Evolutionary conservation across 2,113 vertebrate species (phyloP).

Genomic region (Sceloporus tristichus): DNA sequence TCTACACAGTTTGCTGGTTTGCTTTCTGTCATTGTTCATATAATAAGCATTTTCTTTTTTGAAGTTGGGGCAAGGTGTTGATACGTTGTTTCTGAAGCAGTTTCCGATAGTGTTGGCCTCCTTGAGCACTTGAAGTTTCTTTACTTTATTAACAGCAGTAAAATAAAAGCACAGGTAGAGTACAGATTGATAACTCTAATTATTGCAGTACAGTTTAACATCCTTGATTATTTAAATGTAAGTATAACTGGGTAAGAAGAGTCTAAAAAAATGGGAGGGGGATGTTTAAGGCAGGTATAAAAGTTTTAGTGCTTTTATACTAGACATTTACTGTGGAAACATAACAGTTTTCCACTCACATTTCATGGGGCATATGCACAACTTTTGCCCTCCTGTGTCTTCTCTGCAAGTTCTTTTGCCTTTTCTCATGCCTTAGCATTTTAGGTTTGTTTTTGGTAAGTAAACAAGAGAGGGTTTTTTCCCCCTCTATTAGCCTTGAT

Average conservation of each 20-base stretch:
- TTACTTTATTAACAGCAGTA: constrained; percentile 33
- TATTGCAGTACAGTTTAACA: not conserved
- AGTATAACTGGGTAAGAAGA: not conserved
- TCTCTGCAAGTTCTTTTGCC: not conserved
- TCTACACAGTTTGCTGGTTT: not conserved
- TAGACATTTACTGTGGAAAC: not conserved
- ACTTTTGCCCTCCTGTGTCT: not conserved
- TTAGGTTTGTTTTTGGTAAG: not conserved
- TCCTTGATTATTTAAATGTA: constrained; percentile 33
- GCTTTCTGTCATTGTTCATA: not conserved
- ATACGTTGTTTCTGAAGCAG: constrained; percentile 30
- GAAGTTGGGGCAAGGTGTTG: not conserved
- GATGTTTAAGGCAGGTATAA: not conserved
- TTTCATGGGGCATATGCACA: not conserved
- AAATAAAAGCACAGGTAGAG: constrained; percentile 30
- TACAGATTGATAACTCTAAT: constrained; percentile 24
- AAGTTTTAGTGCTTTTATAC: not conserved
- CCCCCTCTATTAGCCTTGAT: too few species aligned
- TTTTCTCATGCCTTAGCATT: not conserved
- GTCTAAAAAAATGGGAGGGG: not conserved
- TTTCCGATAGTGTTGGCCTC: not conserved
- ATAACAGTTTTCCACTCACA: not conserved
- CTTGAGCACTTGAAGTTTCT: constrained; percentile 22
- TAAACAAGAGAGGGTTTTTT: too few species aligned
- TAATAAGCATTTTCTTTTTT: constrained; percentile 17